Evolutionary conservation across 2,113 vertebrate genomes (phyloP), one percentile per base, ranked within the genome.

Genomic region (Pionites leucogaster): DNA sequence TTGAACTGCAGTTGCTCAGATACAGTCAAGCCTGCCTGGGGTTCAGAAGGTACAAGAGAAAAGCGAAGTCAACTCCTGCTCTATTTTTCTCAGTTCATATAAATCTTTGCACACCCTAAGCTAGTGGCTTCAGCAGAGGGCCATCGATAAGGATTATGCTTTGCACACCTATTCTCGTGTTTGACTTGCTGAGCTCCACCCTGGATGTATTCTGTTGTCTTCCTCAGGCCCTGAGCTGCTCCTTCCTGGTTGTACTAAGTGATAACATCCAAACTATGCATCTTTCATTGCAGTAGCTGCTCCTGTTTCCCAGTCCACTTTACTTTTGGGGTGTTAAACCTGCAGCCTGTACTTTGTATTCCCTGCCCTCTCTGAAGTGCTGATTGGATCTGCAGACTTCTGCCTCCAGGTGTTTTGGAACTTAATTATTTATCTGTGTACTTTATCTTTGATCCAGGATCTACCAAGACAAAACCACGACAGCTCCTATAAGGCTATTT

Each of bases 381-480:
- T 86, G 23, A n/a, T 79, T 69, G 62, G n/a, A 69, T 92, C 19
- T 6, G 4, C 25, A 71, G 31, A 18, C 25, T 84, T 71, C 60
- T 87, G 79, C 53, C 35, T 69, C 29, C 65, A n/a, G 13, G 52
- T 80, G 64, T 93, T 92, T 88, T 55, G 49, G 60, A 50, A 69
- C 55, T 81, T 60, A 89, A 92, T 95, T 87, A 80, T 81, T 93
- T 88, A 86, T 55, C 15, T 65, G 23, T 3, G 1, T 46, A 28
- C 64, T 91, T 96, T 94, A 87, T 74, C 86, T 97, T 93, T 91
- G n/a, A 94, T 96, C 46, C 77, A 98, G 98, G 94, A n/a, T 67
- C 64, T 76, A 57, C 72, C 84, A 41, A 92, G 76, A 67, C 74
- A 78, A 94, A 96, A 65, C 81, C 86, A 94, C 94, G 90, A 85